These are phyloP conservation scores for Suncus etruscus DNA, from an alignment of 2,113 vertebrate species.

Conservation along the genomic window DNA sequence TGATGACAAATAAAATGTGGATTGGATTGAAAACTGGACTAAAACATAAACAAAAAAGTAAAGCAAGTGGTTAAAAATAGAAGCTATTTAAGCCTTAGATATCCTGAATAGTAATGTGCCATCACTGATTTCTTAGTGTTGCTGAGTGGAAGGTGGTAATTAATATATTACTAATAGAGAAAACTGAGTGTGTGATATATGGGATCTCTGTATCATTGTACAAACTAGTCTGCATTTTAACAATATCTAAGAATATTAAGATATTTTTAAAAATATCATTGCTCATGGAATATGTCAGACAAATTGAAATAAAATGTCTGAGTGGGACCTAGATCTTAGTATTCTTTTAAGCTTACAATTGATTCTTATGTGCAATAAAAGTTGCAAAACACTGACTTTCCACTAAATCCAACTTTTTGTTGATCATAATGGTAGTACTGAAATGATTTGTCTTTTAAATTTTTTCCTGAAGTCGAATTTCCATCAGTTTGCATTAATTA, in stretches of 20 bases:
- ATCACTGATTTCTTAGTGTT: no score
- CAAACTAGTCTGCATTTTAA: neutral
- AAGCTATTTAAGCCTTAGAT: neutral
- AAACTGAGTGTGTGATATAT: neutral
- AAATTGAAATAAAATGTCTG: slow-evolving; percentile 30
- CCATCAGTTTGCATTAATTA: neutral
- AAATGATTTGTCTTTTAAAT: neutral
- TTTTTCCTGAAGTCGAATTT: neutral
- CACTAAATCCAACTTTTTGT: neutral
- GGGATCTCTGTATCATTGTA: neutral
- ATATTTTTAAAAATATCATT: neutral
- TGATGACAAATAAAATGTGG: neutral
- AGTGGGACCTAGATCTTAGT: neutral
- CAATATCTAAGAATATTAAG: neutral
- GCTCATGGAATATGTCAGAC: neutral
- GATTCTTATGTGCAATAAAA: neutral
- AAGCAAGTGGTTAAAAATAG: neutral
- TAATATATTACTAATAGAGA: neutral
- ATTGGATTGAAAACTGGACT: neutral
- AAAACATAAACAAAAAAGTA: neutral
- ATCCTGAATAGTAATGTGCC: neutral
- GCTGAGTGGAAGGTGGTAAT: no score
- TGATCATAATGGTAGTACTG: neutral
- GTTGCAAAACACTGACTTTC: neutral
- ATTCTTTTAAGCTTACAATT: neutral